Percentiles rank a stretch among this genome's conserved stretches.
Conservation (phyloP, 53 echinoderm and acorn worm genomes). For the Pentamera pediparva region DNA sequence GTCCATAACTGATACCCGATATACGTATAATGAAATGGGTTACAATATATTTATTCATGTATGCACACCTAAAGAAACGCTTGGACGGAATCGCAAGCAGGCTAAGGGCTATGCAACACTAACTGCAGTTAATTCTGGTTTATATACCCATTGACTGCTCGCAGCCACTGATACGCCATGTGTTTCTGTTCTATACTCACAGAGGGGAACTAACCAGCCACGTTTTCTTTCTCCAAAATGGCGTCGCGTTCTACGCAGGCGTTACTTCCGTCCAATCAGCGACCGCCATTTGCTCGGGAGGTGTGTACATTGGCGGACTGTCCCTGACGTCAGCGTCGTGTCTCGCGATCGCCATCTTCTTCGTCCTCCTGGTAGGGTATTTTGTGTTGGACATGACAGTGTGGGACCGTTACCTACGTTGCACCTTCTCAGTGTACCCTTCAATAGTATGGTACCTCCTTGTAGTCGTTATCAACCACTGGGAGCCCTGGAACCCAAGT, state of each 20-base stretch:
- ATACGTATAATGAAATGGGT: too few species aligned
- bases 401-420: slow-evolving; percentile 18
- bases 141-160: neutral
- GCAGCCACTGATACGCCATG: neutral
- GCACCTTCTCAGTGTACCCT: slow-evolving; percentile 15
- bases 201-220: slow-evolving; percentile 16
- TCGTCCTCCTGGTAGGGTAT: slow-evolving; percentile 9
- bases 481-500: slow-evolving; percentile 3
- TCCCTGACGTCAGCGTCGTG: neutral
- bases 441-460: slow-evolving; percentile 2
- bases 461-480: neutral
- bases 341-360: slow-evolving; percentile 13
- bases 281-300: slow-evolving; percentile 26
- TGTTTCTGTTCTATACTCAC: neutral
- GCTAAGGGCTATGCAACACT: too few species aligned
- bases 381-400: slow-evolving; percentile 16
- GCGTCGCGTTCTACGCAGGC: slow-evolving; percentile 23
- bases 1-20: too few species aligned
- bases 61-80: too few species aligned
- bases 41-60: too few species aligned
- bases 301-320: neutral
- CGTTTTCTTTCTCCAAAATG: slow-evolving; percentile 14
- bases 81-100: too few species aligned
- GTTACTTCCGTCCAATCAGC: slow-evolving; percentile 1
- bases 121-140: neutral